Evolutionary conservation across 2,888 invertebrate genomes (phyloP), one percentile per base, ranked within the genome.

Genomic region (Leptinotarsa tumamoca): DNA sequence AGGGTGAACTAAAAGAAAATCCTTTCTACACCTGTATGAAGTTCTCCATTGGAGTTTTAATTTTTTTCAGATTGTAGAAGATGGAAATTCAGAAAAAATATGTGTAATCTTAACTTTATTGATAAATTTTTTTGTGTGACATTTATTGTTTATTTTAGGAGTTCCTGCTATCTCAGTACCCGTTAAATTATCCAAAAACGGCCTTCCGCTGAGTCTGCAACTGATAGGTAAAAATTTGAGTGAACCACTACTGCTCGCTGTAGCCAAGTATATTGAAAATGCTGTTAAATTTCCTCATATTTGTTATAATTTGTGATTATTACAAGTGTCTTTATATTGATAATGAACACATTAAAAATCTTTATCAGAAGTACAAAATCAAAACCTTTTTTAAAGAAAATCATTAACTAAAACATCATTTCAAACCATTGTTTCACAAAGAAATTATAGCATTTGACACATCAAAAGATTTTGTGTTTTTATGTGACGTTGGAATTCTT

Each of bases 121-220:
- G 4, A n/a, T n/a, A 7, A 0, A 4, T 4, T 15, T 17, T 17
- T n/a, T 17, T n/a, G 52, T 52, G n/a, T 52, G 3, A 52, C 15
- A 52, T 17, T 17, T 52, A 17, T 52, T 52, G 17, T 52, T 33
- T 69, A 56, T 81, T 81, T 77, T 74, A 93, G 93, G 93, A 2
- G 90, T 98, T 74, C 98, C 98, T 14, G 98, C 98, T 0, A 87
- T 98, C 23, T 94, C 94, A 4, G 89, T 98, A 78, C 98, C 98
- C 0, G 92, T 96, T 70, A 90, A 91, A 72, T 87, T 98, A 50
- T 96, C 97, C 0, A 88, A 87, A 49, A 90, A 91, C 72, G 93
- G 93, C 4, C 88, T 98, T 74, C 98, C 98, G 0, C 88, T 98
- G 17, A 94, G 97, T 68, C 86, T 98, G 68, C 98, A 98, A 88